Evolutionary conservation across 2,113 vertebrate genomes (phyloP), one percentile per base, ranked within the genome.

Genomic region (Passerina amoena): DNA sequence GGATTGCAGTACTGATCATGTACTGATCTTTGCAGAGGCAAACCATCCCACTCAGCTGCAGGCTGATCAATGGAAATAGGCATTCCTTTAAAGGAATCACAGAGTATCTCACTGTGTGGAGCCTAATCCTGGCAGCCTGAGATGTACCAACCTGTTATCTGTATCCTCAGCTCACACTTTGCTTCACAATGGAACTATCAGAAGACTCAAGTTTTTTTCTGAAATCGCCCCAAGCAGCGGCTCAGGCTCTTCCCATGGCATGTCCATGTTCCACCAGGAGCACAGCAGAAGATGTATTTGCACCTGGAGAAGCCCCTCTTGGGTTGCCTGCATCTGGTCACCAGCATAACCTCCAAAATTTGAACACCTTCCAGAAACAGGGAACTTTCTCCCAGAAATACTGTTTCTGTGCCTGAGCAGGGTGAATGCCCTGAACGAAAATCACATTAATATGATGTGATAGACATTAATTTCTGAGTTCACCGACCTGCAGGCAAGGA

Each of bases 181-280:
- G 48, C 22, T 82, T 82, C 94, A 45, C 42, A 59, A 13, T 23
- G 7, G n/a, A 35, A 33, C 65, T 79, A 16, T 6, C 42, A 51
- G 44, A 70, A 38, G 63, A 56, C 20, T 85, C 8, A 1, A 1
- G 1, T 40, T 47, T 56, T 37, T 37, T 38, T 37, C 35, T 72
- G 35, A 54, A 61, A 14, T 27, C 2, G 0, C 28, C 53, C 45
- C 37, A 44, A 33, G 17, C 0, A 3, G 37, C 42, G 66, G 45
- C 45, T 65, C 2, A 2, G 47, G n/a, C 50, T 80, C 28, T 70
- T 86, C 72, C 30, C 24, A 20, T 1, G 1, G 4, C 24, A 5
- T 3, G 10, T 64, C 51, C 30, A 1, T 5, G 44, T 35, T 75
- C 61, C 37, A 69, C 14, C 40, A 69, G 78, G 47, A 53, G 42